phyloP scores from a whole-genome alignment of 2,113 vertebrate genomes.

The Trogon melanurus region DNA sequence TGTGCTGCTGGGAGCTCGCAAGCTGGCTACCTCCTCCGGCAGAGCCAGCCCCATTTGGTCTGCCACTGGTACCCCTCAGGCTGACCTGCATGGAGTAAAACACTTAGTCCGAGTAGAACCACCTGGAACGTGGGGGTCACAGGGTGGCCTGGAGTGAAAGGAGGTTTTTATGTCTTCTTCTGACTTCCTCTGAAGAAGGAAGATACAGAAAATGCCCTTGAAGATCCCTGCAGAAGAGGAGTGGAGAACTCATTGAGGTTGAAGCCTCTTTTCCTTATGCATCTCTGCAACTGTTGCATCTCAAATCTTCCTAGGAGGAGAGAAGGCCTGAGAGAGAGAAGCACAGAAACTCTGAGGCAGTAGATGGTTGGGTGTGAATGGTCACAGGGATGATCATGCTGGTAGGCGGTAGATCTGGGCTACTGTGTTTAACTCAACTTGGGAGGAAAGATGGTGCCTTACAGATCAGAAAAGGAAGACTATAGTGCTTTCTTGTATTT shows the following conservation, averaged over 20 bases:
- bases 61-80: neutral
- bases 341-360: neutral
- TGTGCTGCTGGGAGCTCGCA: neutral
- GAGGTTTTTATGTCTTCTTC: neutral
- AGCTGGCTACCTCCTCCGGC: neutral
- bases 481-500: accelerated
- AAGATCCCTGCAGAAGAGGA: no score
- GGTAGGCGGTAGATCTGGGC: neutral
- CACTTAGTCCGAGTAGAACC: neutral
- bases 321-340: neutral
- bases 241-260: accelerated
- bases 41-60: accelerated
- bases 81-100: neutral
- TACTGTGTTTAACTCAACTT: neutral
- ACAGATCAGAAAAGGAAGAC: neutral
- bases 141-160: neutral
- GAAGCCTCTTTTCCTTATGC: neutral
- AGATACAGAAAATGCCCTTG: neutral
- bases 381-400: accelerated
- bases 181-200: neutral
- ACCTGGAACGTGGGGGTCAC: neutral
- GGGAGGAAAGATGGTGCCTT: neutral
- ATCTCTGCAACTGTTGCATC: no score
- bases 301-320: neutral
- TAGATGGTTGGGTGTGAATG: neutral